phyloP scores from a whole-genome alignment of 2,797 vertebrate species.

The Myotis planiceps region DNA sequence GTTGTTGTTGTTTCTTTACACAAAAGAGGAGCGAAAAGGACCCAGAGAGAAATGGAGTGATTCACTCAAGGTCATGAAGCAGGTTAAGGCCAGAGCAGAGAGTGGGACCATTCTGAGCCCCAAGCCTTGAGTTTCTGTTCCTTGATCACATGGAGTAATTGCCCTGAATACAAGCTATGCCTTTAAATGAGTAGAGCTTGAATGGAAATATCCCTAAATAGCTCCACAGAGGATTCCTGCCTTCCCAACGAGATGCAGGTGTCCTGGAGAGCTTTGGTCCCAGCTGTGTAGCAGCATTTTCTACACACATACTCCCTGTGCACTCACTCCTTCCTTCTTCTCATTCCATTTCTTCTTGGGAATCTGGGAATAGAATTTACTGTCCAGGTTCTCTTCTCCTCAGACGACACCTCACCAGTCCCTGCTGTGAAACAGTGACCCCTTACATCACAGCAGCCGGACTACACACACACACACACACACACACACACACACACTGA shows the following conservation, averaged over 20 bases:
- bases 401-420: background rate
- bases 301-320: accelerated
- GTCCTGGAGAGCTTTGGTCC: background rate
- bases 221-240: background rate
- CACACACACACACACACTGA: accelerated
- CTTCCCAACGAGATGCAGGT: background rate
- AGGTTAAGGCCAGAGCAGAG: background rate
- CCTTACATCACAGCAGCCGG: background rate
- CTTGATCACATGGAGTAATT: background rate
- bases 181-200: background rate
- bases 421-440: background rate
- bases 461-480: too few species aligned
- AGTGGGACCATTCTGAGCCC: background rate
- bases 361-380: background rate
- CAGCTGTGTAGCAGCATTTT: background rate
- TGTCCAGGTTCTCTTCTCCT: background rate
- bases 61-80: slow-evolving; percentile 63
- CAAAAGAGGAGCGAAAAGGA: background rate
- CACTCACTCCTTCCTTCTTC: accelerated
- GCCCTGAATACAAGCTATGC: background rate
- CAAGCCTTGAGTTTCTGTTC: background rate
- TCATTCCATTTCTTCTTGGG: background rate
- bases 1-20: background rate
- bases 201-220: background rate
- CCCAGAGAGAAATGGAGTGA: background rate